Conservation (phyloP, 1,140 invertebrate species). For the Venustaconcha ellipsiformis region DNA sequence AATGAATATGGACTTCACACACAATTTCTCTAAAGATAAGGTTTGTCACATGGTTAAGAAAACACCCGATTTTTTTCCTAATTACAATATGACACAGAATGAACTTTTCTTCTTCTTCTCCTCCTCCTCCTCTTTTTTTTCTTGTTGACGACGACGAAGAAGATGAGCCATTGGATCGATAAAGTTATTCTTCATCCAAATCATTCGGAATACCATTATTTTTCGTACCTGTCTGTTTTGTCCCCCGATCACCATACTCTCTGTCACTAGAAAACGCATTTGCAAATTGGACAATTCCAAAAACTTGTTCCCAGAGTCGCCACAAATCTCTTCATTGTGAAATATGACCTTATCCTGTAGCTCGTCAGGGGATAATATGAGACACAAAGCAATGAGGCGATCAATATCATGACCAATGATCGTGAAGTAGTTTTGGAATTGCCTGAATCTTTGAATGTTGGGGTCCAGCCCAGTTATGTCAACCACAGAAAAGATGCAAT, state of each 20-base stretch:
- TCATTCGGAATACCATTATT: slow-evolving; percentile 21
- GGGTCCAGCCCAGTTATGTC: background rate
- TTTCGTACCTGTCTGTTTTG: slow-evolving; percentile 5
- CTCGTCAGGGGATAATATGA: background rate
- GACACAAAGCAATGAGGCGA: slow-evolving; percentile 10
- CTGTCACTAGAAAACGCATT: slow-evolving; percentile 16
- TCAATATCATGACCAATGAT: slow-evolving; percentile 3
- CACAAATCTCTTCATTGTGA: slow-evolving; percentile 17
- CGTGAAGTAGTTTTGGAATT: slow-evolving; percentile 8
- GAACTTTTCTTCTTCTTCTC: too few relatives aligned
- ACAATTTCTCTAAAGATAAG: too few relatives aligned
- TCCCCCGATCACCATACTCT: slow-evolving; percentile 14
- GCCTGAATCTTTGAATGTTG: slow-evolving; percentile 7
- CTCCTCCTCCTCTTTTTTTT: too few relatives aligned
- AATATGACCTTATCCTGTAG: slow-evolving; percentile 24
- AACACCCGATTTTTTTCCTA: too few relatives aligned
- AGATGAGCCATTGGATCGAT: slow-evolving; percentile 3
- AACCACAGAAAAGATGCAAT: slow-evolving; percentile 16
- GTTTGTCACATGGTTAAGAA: too few relatives aligned
- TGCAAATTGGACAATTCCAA: slow-evolving; percentile 2
- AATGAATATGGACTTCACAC: too few relatives aligned
- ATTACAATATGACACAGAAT: too few relatives aligned
- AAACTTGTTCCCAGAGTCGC: slow-evolving; percentile 9
- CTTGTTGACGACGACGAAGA: background rate
- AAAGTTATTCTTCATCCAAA: slow-evolving; percentile 16